phyloP scores from a whole-genome alignment of 2,797 vertebrate species.

The Gallinago solitaria region DNA sequence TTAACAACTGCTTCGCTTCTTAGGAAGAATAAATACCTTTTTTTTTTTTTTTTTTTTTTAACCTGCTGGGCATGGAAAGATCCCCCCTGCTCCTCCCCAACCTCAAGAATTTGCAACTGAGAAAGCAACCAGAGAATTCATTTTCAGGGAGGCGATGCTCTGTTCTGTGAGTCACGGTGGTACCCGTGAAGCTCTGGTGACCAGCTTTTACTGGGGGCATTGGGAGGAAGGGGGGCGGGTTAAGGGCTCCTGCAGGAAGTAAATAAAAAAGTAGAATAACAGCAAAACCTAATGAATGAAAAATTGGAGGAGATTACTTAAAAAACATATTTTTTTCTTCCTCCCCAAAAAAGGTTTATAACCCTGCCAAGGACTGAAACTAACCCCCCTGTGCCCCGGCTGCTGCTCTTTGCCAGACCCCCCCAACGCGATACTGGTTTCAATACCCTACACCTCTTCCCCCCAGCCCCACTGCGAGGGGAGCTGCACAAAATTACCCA shows the following conservation, averaged over 20 bases:
- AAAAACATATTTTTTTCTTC: background rate
- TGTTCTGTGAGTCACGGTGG: background rate
- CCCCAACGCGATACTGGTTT: rapidly evolving
- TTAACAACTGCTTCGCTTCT: background rate
- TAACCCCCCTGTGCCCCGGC: background rate
- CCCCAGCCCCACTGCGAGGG: too few species aligned
- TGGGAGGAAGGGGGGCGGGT: background rate
- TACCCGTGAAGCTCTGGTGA: background rate
- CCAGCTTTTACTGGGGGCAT: background rate
- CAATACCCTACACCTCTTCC: too few species aligned
- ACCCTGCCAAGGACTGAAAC: background rate
- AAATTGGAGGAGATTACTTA: background rate
- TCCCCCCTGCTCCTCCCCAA: rapidly evolving
- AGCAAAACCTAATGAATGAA: background rate
- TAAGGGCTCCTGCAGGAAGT: background rate
- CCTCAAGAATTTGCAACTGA: background rate
- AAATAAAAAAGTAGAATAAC: background rate
- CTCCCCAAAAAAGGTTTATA: background rate
- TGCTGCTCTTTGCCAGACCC: background rate
- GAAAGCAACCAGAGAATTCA: background rate
- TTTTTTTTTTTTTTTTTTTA: background rate
- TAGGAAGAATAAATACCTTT: background rate
- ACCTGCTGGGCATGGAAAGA: background rate
- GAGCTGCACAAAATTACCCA: background rate
- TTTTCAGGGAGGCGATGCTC: background rate